Evolutionary conservation across 2,797 vertebrate species (phyloP), one percentile per base, ranked within the genome.

Genomic region (Tragopan temminckii): DNA sequence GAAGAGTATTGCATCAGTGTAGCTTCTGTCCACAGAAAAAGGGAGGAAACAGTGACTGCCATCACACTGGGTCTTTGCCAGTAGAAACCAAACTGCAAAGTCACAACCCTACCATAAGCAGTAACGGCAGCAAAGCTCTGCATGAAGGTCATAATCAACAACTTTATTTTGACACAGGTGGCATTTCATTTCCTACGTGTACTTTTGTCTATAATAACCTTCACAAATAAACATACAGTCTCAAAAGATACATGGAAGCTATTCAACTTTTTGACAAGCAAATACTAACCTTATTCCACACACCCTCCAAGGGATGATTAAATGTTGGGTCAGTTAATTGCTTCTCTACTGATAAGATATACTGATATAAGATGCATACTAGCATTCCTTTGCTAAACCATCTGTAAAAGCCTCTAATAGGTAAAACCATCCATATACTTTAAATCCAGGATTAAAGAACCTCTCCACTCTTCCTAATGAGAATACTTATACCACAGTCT

Each of bases 51-150:
- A 61, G 29, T 33, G 80, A 82, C 83, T 85, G 78, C 66, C 75
- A 83, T 81, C 78, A 77, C 40, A 69, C 21, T 11, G 1, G 2
- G 0, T 23, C 1, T 74, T 29, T 29, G 71, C 42, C 75, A 87
- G 58, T 19, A 90, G 62, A 87, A 95, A 89, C 31, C 53, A 21
- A 87, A 75, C 66, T 66, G 87, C 84, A 77, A 81, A 91, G 67
- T 83, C 86, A 93, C 75, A 85, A 5, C 11, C 42, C 33, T 72
- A 7, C 62, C 20, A 31, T 50, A 76, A 74, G 33, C 52, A 90
- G 14, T 31, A 86, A 74, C 14, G 63, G 68, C 52, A 84, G 2
- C 1, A 80, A 78, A 94, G 71, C 52, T 50, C 43, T 35, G 18
- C 43, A 68, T 0, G 0, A 42, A 31, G 53, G 72, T 89, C 86